Percentiles rank a stretch among this genome's conserved stretches.
Conservation (phyloP, 2,888 invertebrate species). For the Anthrax anthrax region DNA sequence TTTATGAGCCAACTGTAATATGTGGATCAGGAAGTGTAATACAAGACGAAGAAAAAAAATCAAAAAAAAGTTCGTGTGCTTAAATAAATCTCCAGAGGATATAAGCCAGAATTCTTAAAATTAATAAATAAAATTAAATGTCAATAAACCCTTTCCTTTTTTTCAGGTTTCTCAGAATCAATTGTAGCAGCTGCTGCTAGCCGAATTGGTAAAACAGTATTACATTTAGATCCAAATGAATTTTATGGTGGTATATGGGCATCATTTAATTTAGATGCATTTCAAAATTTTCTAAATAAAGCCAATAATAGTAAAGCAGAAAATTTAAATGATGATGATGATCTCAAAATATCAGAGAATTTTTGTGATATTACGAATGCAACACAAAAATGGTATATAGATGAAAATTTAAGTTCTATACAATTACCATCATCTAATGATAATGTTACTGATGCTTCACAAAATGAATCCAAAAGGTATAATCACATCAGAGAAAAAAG, state of each 20-base stretch:
- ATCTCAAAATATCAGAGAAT: conserved; percentile 19
- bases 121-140: not conserved
- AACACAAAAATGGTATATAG: conserved; percentile 21
- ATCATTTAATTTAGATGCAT: conserved; percentile 75
- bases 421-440: no score
- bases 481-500: no score
- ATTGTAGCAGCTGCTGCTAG: conserved; percentile 90
- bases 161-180: conserved; percentile 76
- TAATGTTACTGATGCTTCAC: not conserved
- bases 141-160: not conserved
- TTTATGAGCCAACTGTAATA: no score
- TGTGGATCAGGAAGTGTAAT: no score
- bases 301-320: no score
- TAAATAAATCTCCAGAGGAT: no score
- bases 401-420: no score
- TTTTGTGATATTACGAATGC: conserved; percentile 21
- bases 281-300: conserved; percentile 45
- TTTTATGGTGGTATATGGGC: conserved; percentile 94
- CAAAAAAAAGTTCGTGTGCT: not conserved
- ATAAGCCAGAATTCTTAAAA: not conserved
- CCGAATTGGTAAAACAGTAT: conserved; percentile 79
- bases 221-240: conserved; percentile 83
- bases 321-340: conserved; percentile 22
- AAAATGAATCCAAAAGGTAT: no score
- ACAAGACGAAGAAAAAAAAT: not conserved